Evolutionary conservation across 2,797 vertebrate genomes (phyloP).

Genomic region (Mormyrops attenuatus): DNA sequence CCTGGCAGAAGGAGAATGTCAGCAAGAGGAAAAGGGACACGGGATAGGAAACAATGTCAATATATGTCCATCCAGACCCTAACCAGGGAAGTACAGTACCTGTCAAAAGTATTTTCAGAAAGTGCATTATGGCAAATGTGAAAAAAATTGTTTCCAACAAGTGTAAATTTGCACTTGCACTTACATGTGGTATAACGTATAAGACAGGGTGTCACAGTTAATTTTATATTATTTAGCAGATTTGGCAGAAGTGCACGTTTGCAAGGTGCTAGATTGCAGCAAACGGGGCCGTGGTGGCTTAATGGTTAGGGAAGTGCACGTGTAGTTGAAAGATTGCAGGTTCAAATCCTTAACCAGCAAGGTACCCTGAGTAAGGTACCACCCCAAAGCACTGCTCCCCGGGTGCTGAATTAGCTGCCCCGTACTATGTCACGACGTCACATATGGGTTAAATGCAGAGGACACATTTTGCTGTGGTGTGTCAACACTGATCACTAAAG

Average conservation of each 20-base stretch:
- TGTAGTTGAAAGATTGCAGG: too few species aligned
- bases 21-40: background rate
- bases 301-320: background rate
- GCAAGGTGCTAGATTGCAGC: background rate
- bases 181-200: background rate
- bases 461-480: too few species aligned
- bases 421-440: too few species aligned
- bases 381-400: background rate
- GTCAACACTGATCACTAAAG: too few species aligned
- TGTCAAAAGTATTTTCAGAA: background rate
- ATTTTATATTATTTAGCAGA: background rate
- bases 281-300: background rate
- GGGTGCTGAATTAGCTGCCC: too few species aligned
- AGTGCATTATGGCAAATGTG: background rate
- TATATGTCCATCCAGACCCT: background rate
- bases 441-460: too few species aligned
- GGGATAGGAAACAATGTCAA: background rate
- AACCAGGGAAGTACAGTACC: background rate
- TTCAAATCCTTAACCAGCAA: too few species aligned
- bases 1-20: slow-evolving; percentile 46
- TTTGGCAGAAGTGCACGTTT: background rate
- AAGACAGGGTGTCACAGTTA: background rate
- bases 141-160: background rate
- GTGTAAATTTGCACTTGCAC: background rate
- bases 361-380: background rate